phyloP scores from a whole-genome alignment of 2,113 vertebrate genomes.

The Gymnobelideus leadbeateri region DNA sequence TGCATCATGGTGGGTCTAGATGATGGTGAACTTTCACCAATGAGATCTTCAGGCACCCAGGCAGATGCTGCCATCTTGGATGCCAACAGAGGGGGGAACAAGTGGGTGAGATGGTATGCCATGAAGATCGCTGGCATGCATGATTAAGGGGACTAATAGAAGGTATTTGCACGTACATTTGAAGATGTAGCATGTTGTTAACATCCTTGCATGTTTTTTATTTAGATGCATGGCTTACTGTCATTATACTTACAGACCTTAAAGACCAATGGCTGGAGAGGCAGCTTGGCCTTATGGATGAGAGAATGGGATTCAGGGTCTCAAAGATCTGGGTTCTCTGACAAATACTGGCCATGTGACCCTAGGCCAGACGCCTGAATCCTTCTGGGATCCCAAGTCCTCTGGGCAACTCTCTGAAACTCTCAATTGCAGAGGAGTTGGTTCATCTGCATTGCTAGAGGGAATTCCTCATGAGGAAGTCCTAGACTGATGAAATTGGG shows the following conservation, averaged over 20 bases:
- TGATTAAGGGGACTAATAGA: slow-evolving; percentile 19
- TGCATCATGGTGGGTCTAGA: neutral
- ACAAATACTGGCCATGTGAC: neutral
- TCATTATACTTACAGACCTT: neutral
- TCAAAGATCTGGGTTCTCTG: neutral
- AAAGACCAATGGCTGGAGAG: neutral
- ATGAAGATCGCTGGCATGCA: neutral
- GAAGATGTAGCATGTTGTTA: neutral
- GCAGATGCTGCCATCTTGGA: too few relatives aligned
- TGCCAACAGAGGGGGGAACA: too few relatives aligned
- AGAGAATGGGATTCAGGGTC: neutral
- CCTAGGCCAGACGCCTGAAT: neutral
- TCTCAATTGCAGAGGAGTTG: neutral
- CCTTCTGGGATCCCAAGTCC: neutral
- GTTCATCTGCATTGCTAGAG: neutral
- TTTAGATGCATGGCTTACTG: slow-evolving; percentile 19
- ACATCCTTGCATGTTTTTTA: neutral
- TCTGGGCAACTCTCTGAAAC: neutral
- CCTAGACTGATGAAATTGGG: neutral
- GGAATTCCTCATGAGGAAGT: neutral
- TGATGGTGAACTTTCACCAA: neutral
- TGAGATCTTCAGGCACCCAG: too few relatives aligned
- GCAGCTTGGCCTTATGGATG: neutral
- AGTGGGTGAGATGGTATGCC: too few relatives aligned
- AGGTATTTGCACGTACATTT: neutral